These are phyloP conservation scores for Menura novaehollandiae DNA, from an alignment of 2,113 vertebrate genomes.

Conservation along the genomic window DNA sequence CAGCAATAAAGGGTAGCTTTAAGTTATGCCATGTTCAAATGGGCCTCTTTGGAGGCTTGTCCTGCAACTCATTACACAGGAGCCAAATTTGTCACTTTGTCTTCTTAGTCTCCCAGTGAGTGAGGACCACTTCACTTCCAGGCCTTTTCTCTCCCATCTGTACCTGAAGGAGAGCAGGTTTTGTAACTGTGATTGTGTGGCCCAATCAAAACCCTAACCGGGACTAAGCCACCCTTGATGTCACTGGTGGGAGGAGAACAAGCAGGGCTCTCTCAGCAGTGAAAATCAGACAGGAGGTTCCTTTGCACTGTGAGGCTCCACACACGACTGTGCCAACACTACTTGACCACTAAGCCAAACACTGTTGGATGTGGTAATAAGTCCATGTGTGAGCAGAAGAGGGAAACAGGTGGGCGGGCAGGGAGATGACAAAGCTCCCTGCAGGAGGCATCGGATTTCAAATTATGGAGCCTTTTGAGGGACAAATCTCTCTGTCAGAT, in stretches of 20 bases:
- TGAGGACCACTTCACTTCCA: background rate
- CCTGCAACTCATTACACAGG: background rate
- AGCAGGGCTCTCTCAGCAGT: background rate
- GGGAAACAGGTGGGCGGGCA: background rate
- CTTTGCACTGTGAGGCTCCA: background rate
- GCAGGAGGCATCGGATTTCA: background rate
- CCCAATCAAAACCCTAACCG: background rate
- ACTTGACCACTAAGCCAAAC: background rate
- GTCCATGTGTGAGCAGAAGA: background rate
- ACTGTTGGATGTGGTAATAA: background rate
- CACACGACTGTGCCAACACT: fast-evolving
- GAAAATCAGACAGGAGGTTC: background rate
- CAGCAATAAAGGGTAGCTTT: background rate
- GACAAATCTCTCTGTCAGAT: fast-evolving
- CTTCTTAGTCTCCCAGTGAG: background rate
- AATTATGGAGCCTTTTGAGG: background rate
- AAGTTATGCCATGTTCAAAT: background rate
- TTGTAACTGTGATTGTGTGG: background rate
- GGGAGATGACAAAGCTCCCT: background rate
- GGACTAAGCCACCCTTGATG: background rate
- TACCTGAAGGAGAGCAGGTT: background rate
- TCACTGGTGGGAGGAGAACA: background rate
- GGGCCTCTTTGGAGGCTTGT: background rate
- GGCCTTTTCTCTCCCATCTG: background rate
- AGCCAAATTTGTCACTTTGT: background rate